Evolutionary conservation across 2,113 vertebrate species (phyloP), one percentile per base, ranked within the genome.

Genomic region (Lasiurus borealis): DNA sequence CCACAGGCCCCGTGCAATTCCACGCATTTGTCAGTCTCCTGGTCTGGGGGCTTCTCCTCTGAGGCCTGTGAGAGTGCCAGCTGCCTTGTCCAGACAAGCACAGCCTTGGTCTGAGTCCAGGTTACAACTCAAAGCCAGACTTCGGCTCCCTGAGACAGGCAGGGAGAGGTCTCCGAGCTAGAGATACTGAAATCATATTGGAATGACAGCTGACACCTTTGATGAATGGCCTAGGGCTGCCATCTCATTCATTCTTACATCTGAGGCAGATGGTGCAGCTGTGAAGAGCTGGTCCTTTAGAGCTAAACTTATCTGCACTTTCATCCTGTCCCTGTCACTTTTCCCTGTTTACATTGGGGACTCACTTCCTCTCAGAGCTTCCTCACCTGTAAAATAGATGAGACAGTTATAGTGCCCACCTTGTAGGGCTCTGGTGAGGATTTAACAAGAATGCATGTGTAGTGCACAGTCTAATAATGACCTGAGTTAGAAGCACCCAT

Each of bases 361-460:
- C 36, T 66, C 15, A 7, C 29, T 59, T 69, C n/a, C 48, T 25
- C 57, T 29, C 29, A 16, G 36, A 57, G 40, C 15, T 54, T 48
- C n/a, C 34, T 77, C 36, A 16, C 52, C 75, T 36, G n/a, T 57
- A 11, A 86, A 75, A 48, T 36, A n/a, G 68, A 4, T 1, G 3
- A 27, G 72, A 18, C 0, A 6, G 19, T 8, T 13, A 7, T 0
- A n/a, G 44, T 8, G 8, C 3, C 31, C 16, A 23, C 18, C 34
- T 82, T 11, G 34, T 14, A 82, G 52, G 64, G 46, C 44, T 71
- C 82, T n/a, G 14, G 31, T 19, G n/a, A 57, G 48, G 31, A 52
- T 48, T 27, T 25, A 80, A 76, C 19, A 69, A 54, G 76, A 46
- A 48, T 0, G 0, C 0, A 15, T 3, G 8, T 14, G 27, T 36